These are phyloP conservation scores for Plodia interpunctella DNA, from an alignment of 1,140 invertebrate genomes.

Conservation along the genomic window DNA sequence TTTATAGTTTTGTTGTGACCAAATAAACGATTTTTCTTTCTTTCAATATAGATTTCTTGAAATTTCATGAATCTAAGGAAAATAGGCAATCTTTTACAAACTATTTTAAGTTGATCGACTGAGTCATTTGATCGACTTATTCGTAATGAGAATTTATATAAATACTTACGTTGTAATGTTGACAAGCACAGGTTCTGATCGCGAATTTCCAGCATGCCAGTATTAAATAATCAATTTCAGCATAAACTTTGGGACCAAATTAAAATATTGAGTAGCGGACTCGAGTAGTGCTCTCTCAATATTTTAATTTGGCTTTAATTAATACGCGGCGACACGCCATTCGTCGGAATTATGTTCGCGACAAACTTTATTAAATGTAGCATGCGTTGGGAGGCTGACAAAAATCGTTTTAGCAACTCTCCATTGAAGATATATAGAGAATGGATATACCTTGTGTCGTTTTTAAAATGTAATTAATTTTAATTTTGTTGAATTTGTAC, in stretches of 20 bases:
- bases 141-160: too few relatives aligned
- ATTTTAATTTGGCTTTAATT: constrained; percentile 16
- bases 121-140: too few relatives aligned
- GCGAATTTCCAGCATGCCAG: neutral
- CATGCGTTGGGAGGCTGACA: constrained; percentile 17
- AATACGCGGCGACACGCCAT: constrained; percentile 15
- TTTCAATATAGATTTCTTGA: too few relatives aligned
- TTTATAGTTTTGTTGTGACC: too few relatives aligned
- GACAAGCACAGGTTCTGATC: too few relatives aligned
- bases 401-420: constrained; percentile 18
- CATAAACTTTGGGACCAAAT: neutral
- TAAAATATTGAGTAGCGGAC: constrained; percentile 12
- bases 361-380: constrained; percentile 19
- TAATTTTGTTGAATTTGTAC: too few relatives aligned
- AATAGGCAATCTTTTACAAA: too few relatives aligned
- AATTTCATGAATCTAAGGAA: too few relatives aligned
- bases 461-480: neutral
- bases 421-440: constrained; percentile 7
- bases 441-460: neutral
- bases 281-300: neutral
- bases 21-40: too few relatives aligned
- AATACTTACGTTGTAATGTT: too few relatives aligned
- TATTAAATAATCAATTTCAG: neutral
- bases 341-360: constrained; percentile 9
- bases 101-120: too few relatives aligned